These are phyloP conservation scores for Bombus impatiens DNA, from an alignment of 1,140 invertebrate species.

Conservation along the genomic window DNA sequence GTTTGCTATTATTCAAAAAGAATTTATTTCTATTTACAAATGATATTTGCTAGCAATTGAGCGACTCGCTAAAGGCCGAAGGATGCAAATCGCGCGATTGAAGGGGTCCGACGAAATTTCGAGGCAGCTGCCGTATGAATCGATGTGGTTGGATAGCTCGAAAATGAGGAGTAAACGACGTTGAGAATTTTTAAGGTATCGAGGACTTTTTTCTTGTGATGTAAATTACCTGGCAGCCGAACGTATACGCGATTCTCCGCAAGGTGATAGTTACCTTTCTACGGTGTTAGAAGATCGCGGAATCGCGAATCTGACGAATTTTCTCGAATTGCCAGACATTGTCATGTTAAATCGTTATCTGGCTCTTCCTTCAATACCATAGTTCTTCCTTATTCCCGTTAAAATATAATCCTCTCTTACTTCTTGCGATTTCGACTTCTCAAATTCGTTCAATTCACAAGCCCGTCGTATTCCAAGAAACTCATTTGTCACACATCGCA, in stretches of 20 bases:
- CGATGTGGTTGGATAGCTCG: neutral
- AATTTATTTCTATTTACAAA: neutral
- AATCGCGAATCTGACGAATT: neutral
- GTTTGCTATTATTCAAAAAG: neutral
- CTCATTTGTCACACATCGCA: no score
- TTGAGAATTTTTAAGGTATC: slow-evolving; percentile 19
- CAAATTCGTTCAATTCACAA: no score
- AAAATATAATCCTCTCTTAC: no score
- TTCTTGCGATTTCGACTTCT: no score
- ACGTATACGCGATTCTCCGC: no score
- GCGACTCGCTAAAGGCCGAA: neutral
- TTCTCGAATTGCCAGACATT: neutral
- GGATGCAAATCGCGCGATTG: neutral
- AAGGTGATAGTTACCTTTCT: neutral
- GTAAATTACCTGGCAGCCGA: neutral
- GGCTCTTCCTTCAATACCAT: no score
- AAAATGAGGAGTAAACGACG: slow-evolving; percentile 35
- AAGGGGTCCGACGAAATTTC: slow-evolving; percentile 12
- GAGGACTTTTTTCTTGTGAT: neutral
- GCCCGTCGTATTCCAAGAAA: no score
- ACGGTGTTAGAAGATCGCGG: neutral
- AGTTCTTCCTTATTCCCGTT: no score
- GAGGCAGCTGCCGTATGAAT: neutral
- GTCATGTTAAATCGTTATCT: neutral
- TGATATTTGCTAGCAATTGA: neutral